These are phyloP conservation scores for Podocnemis expansa DNA, from an alignment of 2,113 vertebrate species.

Conservation along the genomic window DNA sequence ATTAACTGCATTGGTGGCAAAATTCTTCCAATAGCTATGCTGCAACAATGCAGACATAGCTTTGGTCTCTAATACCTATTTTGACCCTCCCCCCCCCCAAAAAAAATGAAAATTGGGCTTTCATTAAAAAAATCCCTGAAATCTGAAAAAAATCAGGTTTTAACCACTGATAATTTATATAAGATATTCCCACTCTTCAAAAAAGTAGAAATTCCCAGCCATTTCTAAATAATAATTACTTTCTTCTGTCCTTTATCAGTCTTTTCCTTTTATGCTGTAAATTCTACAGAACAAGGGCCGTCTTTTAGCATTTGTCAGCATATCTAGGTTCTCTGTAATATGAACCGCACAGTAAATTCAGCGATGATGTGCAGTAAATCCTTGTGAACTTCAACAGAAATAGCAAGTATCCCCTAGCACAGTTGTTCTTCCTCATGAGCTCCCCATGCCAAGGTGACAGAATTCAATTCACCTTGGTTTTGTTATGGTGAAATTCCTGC, in stretches of 20 bases:
- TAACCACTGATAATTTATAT: too few species aligned
- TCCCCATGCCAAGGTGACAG: background rate
- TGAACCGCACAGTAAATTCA: accelerated
- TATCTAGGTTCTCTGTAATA: background rate
- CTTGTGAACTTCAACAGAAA: too few species aligned
- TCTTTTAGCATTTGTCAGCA: background rate
- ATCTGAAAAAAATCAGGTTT: background rate
- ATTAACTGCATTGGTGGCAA: background rate
- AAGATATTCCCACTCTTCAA: background rate
- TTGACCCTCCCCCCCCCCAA: too few species aligned
- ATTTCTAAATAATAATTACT: background rate
- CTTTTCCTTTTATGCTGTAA: background rate
- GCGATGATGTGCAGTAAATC: background rate
- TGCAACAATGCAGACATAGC: background rate
- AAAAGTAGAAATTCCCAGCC: background rate
- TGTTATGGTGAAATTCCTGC: conserved; percentile 25
- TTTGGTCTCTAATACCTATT: background rate
- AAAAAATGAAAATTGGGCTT: too few species aligned
- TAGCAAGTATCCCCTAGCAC: background rate
- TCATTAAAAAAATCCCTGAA: background rate
- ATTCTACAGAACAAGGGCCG: background rate
- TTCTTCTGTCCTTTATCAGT: background rate
- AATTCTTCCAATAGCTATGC: background rate
- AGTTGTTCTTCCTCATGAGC: background rate
- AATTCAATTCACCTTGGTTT: conserved; percentile 44